phyloP scores from a whole-genome alignment of 2,113 vertebrate genomes.

The Pampusana beccarii region DNA sequence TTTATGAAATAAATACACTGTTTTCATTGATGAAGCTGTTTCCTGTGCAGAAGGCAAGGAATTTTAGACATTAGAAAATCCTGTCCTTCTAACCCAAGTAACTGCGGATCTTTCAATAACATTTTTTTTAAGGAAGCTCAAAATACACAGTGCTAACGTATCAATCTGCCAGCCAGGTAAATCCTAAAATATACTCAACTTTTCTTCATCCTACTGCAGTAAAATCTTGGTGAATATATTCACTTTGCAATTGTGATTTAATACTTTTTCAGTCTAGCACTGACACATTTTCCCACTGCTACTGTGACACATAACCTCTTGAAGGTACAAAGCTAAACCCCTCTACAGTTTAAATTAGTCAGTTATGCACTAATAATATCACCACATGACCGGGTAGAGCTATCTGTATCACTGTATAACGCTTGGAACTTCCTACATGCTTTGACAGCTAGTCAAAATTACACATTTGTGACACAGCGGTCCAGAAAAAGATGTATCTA shows the following conservation, averaged over 20 bases:
- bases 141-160: not conserved
- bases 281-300: not conserved
- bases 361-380: not conserved
- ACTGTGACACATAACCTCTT: not conserved
- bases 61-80: not conserved
- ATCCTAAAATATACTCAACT: not conserved
- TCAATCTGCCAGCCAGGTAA: not conserved
- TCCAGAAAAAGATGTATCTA: not conserved
- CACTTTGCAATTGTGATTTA: not conserved
- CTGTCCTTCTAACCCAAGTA: not conserved
- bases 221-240: not conserved
- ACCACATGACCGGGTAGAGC: not conserved
- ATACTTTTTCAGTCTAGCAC: not conserved
- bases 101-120: not conserved
- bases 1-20: not conserved
- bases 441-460: not conserved
- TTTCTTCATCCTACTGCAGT: not conserved
- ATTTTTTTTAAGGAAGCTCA: not conserved
- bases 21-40: not conserved
- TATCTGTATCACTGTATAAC: not conserved
- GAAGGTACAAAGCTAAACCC: not conserved
- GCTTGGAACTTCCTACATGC: not conserved
- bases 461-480: not conserved
- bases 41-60: not conserved
- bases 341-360: not conserved